These are phyloP conservation scores for Ivindomyrus marchei DNA, from an alignment of 2,113 vertebrate genomes.

Conservation along the genomic window DNA sequence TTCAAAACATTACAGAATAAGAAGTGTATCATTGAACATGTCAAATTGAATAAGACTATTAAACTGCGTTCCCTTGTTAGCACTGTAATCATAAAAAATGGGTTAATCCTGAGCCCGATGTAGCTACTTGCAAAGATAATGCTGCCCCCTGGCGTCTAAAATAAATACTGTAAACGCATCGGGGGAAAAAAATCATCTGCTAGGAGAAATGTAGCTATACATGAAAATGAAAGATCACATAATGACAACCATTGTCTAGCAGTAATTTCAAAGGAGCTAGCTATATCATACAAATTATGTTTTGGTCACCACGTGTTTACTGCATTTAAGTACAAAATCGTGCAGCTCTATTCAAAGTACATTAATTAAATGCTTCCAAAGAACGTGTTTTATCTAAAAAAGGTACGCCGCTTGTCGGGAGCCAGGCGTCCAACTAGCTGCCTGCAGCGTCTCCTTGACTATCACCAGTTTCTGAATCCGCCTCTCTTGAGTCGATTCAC, in stretches of 20 bases:
- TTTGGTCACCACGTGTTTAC: neutral
- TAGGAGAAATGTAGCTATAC: neutral
- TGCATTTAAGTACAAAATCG: neutral
- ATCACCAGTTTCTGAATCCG: neutral
- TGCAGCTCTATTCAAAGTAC: neutral
- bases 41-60: neutral
- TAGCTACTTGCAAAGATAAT: constrained; percentile 12
- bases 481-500: constrained; percentile 33
- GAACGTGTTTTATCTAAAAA: too few species aligned
- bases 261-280: neutral
- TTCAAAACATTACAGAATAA: neutral
- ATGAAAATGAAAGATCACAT: neutral
- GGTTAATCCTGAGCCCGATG: neutral
- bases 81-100: neutral
- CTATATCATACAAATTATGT: neutral
- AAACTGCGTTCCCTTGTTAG: neutral
- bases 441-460: neutral
- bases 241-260: neutral
- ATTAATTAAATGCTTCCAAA: neutral
- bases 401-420: neutral
- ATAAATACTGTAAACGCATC: neutral
- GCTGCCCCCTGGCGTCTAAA: constrained; percentile 21
- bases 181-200: neutral
- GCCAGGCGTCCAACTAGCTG: neutral
- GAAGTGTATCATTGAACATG: neutral